phyloP scores from a whole-genome alignment of 2,113 vertebrate species.

The Phyllostomus hastatus region DNA sequence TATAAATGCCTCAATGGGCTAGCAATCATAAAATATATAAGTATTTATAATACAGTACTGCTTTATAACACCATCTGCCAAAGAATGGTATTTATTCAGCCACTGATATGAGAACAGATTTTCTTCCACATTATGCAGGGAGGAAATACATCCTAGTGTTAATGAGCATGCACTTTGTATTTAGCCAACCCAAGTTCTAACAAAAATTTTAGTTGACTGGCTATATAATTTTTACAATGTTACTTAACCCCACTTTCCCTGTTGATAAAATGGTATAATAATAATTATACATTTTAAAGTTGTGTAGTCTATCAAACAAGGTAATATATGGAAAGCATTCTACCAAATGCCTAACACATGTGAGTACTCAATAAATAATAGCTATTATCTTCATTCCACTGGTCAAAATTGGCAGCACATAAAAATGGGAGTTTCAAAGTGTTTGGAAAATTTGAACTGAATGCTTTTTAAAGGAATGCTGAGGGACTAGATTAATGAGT shows the following conservation, averaged over 20 bases:
- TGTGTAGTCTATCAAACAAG: constrained; percentile 1
- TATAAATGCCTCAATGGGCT: constrained; percentile 69
- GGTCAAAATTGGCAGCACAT: neutral
- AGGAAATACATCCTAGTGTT: constrained; percentile 66
- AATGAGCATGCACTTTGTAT: constrained; percentile 66
- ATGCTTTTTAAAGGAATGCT: neutral
- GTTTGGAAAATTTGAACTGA: constrained; percentile 28
- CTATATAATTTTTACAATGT: constrained; percentile 44
- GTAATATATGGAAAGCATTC: constrained; percentile 18
- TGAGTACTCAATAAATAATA: constrained; percentile 45
- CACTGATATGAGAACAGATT: constrained; percentile 74
- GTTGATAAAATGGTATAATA: constrained; percentile 34
- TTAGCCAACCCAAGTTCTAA: constrained; percentile 59
- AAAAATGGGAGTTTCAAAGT: constrained; percentile 17
- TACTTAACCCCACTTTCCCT: constrained; percentile 38
- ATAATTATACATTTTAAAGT: constrained; percentile 43
- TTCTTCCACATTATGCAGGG: constrained; percentile 67
- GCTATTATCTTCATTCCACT: constrained; percentile 38
- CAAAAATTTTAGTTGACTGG: constrained; percentile 52
- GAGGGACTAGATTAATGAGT: neutral
- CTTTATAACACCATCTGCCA: constrained; percentile 71
- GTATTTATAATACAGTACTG: constrained; percentile 69
- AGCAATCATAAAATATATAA: constrained; percentile 70
- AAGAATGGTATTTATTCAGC: constrained; percentile 71
- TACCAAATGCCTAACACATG: constrained; percentile 29